Conservation (phyloP, 2,113 vertebrate species). For the Platycercus adscitus region DNA sequence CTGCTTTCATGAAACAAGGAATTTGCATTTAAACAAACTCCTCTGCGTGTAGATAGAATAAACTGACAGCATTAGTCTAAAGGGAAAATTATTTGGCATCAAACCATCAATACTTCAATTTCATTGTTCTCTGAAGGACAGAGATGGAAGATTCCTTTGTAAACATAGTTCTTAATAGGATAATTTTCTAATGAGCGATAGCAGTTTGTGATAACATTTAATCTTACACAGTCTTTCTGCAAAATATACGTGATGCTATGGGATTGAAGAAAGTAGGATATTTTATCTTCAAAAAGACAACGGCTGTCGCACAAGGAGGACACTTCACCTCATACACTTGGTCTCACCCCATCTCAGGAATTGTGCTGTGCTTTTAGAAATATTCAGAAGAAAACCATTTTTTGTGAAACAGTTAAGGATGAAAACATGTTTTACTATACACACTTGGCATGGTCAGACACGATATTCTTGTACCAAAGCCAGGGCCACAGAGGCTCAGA, state of each 20-base stretch:
- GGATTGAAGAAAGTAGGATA: not conserved
- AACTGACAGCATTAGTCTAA: not conserved
- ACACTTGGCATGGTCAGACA: not conserved
- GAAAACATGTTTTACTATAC: not conserved
- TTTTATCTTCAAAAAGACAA: not conserved
- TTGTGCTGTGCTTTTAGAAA: not conserved
- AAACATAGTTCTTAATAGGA: not conserved
- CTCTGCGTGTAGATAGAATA: not conserved
- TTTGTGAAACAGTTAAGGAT: not conserved
- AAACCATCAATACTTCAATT: not conserved
- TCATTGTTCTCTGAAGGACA: constrained; percentile 23
- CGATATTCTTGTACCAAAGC: fast-evolving
- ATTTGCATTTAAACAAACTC: constrained; percentile 31
- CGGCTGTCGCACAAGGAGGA: not conserved
- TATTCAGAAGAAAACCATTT: not conserved
- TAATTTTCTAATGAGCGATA: constrained; percentile 4
- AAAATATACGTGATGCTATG: not conserved
- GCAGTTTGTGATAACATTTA: not conserved
- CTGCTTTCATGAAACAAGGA: not conserved
- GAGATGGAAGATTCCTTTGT: constrained; percentile 7
- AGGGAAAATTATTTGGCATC: not conserved
- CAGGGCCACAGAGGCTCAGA: not conserved
- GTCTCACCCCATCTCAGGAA: not conserved
- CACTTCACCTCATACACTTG: not conserved
- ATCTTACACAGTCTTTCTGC: not conserved